Percentiles rank a stretch among this genome's conserved stretches.
These are phyloP conservation scores for Pseudopipra pipra DNA, from an alignment of 2,113 vertebrate genomes.

Conservation along the genomic window DNA sequence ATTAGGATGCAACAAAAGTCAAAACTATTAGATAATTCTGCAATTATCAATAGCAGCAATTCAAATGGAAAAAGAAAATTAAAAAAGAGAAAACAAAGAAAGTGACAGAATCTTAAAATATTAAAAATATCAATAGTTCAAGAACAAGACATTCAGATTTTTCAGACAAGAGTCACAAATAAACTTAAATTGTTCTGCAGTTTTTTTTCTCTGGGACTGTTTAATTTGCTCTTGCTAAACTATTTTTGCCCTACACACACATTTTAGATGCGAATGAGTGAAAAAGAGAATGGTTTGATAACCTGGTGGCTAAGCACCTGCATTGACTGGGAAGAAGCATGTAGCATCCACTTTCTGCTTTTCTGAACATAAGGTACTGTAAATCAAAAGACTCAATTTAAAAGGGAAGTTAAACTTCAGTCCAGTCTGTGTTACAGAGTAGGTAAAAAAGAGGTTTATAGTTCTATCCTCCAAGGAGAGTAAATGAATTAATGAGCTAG, in stretches of 20 bases:
- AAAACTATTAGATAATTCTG: neutral
- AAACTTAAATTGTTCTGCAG: neutral
- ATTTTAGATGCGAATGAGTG: neutral
- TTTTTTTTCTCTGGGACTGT: neutral
- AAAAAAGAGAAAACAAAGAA: neutral
- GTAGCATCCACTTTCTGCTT: neutral
- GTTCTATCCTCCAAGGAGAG: neutral
- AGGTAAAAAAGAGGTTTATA: neutral
- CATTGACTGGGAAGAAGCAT: neutral
- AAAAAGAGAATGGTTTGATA: neutral
- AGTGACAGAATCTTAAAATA: neutral
- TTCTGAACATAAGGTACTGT: neutral
- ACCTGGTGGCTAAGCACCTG: neutral
- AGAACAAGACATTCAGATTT: neutral
- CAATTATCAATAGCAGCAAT: neutral
- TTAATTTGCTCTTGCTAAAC: neutral
- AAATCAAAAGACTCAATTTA: neutral
- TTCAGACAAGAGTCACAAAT: neutral
- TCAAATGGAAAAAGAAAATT: neutral
- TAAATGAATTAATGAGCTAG: neutral
- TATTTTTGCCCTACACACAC: neutral
- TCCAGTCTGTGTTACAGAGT: neutral
- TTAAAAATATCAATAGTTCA: neutral
- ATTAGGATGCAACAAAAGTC: neutral
- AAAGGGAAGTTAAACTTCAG: neutral